Base-by-base conservation (phyloP, 2,113 vertebrate species). In the Calonectris borealis region DNA sequence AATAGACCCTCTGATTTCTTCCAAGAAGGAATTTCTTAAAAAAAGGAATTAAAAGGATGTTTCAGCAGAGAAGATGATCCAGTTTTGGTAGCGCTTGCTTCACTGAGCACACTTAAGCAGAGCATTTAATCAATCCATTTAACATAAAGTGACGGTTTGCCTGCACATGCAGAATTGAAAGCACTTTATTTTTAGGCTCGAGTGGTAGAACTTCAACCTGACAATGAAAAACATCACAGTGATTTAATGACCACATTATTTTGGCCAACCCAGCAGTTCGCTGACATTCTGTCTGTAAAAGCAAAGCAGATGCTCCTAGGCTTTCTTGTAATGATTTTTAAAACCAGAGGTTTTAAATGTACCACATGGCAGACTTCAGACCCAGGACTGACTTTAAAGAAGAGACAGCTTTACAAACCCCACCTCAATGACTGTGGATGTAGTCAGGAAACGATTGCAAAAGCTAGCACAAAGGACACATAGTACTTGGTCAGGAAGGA, bases 121-220 rank as follows among this genome's bases (percentile, higher is more conserved):
- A 78, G 80, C 57, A 73, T 95, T 96, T 96, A 96, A 97, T 93
- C 93, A 93, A 89, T 83, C 86, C 79, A 94, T 90, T 96, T 96
- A 97, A 97, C 96, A 88, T 68, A 93, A 86, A 94, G 88, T 72
- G 94, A 97, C 38, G n/a, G 82, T 90, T 87, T 93, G 88, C 86
- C 88, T 94, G 80, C 73, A 88, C 83, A 70, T 29, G 69, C 88
- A 94, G 86, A 97, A 96, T n/a, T 64, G 65, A 92, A 96, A 97
- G 71, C 68, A 55, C 75, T 92, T 96, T 88, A 91, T 92, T 94
- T 97, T 97, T 94, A 97, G 96, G 82, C 61, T 94, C n/a, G 3
- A 92, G 83, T 81, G 84, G 93, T 86, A 96, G 79, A 96, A 93
- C 60, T 93, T 72, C 92, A 70, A 44, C 77, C 73, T 96, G 91